phyloP scores from a whole-genome alignment of 2,113 vertebrate species.

The Salvelinus alpinus region DNA sequence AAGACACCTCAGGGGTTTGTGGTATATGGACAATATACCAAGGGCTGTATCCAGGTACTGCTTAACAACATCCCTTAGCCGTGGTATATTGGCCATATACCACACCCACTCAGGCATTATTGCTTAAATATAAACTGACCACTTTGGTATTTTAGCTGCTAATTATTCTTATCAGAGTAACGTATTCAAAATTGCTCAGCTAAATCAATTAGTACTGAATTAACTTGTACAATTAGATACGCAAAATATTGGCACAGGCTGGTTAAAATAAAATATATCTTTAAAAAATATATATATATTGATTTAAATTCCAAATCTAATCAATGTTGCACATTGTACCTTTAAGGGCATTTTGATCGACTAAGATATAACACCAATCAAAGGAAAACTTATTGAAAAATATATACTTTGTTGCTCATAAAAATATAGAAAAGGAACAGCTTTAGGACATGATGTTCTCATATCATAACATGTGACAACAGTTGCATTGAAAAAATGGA shows the following conservation, averaged over 20 bases:
- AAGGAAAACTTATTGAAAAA: conserved; percentile 38
- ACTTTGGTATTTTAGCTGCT: conserved; percentile 47
- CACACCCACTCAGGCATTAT: too few relatives aligned
- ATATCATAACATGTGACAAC: conserved; percentile 29
- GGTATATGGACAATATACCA: too few relatives aligned
- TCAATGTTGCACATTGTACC: background rate
- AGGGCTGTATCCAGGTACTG: too few relatives aligned
- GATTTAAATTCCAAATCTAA: conserved; percentile 15
- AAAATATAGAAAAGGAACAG: conserved; percentile 34
- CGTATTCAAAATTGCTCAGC: background rate
- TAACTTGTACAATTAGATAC: conserved; percentile 20
- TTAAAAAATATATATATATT: conserved; percentile 45
- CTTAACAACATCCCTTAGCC: too few relatives aligned
- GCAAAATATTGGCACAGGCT: conserved; percentile 32
- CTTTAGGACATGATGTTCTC: conserved; percentile 7
- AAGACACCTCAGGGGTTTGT: too few relatives aligned
- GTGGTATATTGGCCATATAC: too few relatives aligned
- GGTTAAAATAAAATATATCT: conserved; percentile 15
- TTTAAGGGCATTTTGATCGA: conserved; percentile 15
- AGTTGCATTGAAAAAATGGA: conserved; percentile 37
- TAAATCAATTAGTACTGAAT: too few relatives aligned
- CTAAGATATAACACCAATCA: conserved; percentile 17
- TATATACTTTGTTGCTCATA: conserved; percentile 32
- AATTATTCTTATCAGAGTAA: background rate
- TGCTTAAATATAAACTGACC: conserved; percentile 3